Evolutionary conservation across 2,113 vertebrate species (phyloP).

Genomic region (Eidolon helvum): DNA sequence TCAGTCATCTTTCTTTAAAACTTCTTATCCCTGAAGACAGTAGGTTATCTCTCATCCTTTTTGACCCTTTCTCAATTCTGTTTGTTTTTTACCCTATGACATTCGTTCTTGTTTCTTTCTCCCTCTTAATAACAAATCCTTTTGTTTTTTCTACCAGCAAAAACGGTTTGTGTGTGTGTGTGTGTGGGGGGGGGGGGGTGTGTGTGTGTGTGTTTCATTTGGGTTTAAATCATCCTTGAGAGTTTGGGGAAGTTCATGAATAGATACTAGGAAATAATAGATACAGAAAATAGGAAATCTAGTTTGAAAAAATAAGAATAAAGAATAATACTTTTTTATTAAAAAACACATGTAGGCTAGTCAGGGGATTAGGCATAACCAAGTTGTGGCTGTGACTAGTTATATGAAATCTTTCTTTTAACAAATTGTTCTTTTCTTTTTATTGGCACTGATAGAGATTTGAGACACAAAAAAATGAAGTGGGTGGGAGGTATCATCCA

Average conservation of each 20-base stretch:
- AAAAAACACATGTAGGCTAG: not conserved
- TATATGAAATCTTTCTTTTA: not conserved
- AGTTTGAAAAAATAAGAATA: constrained; percentile 6
- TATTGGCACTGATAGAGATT: not conserved
- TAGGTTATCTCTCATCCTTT: not conserved
- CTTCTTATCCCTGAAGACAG: not conserved
- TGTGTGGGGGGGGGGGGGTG: too few relatives aligned
- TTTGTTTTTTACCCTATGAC: not conserved
- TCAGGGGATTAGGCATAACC: not conserved
- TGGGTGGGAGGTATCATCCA: not conserved
- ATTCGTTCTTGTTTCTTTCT: not conserved
- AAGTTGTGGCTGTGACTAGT: not conserved
- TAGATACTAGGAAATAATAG: constrained; percentile 18
- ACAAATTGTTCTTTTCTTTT: not conserved
- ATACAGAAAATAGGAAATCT: not conserved
- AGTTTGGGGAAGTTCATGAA: not conserved
- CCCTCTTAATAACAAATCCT: not conserved
- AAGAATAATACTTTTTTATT: not conserved
- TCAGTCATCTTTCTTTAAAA: not conserved
- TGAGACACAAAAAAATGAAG: not conserved
- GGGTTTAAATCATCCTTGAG: not conserved
- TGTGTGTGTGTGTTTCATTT: not conserved
- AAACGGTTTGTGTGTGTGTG: not conserved
- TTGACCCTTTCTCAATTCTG: not conserved
- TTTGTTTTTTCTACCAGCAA: not conserved